Evolutionary conservation across 2,113 vertebrate genomes (phyloP), one percentile per base, ranked within the genome.

Genomic region (Panthera uncia): DNA sequence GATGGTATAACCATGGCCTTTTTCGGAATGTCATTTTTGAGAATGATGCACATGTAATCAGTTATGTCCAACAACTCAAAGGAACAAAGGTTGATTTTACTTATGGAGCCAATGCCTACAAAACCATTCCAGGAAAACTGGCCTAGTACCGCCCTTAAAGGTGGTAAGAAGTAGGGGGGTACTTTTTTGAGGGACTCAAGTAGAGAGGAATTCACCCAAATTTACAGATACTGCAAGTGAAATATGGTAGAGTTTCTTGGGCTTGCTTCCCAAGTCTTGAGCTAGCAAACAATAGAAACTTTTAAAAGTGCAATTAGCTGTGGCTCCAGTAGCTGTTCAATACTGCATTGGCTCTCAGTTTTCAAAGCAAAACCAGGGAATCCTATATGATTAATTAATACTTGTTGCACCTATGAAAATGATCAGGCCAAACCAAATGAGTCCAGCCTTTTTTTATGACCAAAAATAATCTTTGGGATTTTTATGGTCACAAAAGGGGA

Each of bases 381-480:
- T 48, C 9, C 63, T 80, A 12, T 36, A 29, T 31, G 41, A 29
- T 91, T 85, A 61, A 74, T 38, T 69, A 88, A 9, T 3, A 65
- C 6, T 80, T 33, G 11, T 16, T 73, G 13, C 50, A 92, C 48
- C 18, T 45, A 18, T 41, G 38, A 19, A 73, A 74, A 74, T 41
- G 41, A 88, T 63, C 25, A 91, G n/a, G 74, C 38, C 81, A 89
- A 55, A 74, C 4, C 23, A 38, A 50, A 66, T 1, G 29, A 97
- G 10, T n/a, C 18, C 33, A 83, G 29, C 16, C 50, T 63, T 55
- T 87, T 52, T 94, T 74, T 36, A 93, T 81, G 31, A 57, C 52
- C 68, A 87, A 69, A 80, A 95, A 92, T 69, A 90, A 97, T 79
- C 63, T 52, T 52, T 41, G 73, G 52, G 52, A 69, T 68, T 86